phyloP scores from a whole-genome alignment of 2,888 invertebrate species.

The Tetheella fluctuosa region DNA sequence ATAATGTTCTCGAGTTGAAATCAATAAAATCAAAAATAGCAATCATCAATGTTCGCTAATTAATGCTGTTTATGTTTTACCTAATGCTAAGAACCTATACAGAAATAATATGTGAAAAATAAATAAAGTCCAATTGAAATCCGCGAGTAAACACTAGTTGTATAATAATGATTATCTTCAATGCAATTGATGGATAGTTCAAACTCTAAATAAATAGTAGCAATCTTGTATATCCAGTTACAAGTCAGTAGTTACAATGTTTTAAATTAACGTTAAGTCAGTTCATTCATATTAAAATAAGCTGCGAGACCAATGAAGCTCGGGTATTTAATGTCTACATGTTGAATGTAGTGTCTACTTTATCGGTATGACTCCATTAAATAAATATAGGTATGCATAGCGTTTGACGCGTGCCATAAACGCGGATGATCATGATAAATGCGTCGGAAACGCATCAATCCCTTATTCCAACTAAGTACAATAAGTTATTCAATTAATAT shows the following conservation, averaged over 20 bases:
- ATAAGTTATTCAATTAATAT: constrained; percentile 50
- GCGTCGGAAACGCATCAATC: constrained; percentile 15
- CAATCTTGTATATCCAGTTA: constrained; percentile 2
- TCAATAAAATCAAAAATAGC: neutral
- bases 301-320: constrained; percentile 26
- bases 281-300: constrained; percentile 6
- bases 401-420: constrained; percentile 40
- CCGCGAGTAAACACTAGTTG: neutral
- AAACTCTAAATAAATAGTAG: neutral
- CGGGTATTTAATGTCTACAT: constrained; percentile 46
- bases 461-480: constrained; percentile 16
- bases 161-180: neutral
- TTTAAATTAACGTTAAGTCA: constrained; percentile 18
- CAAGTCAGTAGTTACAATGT: constrained; percentile 12
- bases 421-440: constrained; percentile 54
- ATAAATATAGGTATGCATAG: constrained; percentile 65
- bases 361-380: constrained; percentile 49
- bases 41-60: neutral
- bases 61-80: constrained; percentile 1
- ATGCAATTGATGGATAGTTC: neutral
- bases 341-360: constrained; percentile 44
- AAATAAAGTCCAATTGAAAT: neutral
- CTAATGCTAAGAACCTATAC: neutral
- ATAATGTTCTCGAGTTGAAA: neutral
- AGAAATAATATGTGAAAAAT: neutral